Conservation (phyloP, 2,797 vertebrate species). For the Sebastiscus tertius region DNA sequence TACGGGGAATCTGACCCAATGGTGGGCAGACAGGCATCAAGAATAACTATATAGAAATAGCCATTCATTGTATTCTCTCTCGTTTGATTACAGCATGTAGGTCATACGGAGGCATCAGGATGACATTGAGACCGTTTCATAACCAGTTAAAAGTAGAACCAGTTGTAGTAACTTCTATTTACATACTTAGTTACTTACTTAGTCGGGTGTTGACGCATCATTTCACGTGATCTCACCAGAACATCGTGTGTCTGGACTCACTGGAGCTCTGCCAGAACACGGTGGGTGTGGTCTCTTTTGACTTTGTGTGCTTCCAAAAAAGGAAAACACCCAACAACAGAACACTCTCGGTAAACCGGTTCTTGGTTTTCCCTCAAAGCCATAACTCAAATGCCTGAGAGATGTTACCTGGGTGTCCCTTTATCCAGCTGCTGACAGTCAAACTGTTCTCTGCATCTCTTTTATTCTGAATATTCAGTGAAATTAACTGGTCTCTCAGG, state of each 20-base stretch:
- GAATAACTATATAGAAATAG: too few species aligned
- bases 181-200: background rate
- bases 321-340: conserved; percentile 46
- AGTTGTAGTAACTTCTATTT: background rate
- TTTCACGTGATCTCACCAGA: background rate
- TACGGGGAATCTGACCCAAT: too few species aligned
- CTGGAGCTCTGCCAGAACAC: conserved; percentile 7
- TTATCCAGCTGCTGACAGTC: background rate
- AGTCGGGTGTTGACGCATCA: background rate
- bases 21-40: too few species aligned
- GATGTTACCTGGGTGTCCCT: conserved; percentile 2
- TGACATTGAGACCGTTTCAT: too few species aligned
- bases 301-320: conserved; percentile 5
- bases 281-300: conserved; percentile 34
- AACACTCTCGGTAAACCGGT: conserved; percentile 70
- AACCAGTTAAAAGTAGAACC: too few species aligned
- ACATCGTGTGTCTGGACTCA: background rate
- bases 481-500: too few species aligned
- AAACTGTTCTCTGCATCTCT: background rate
- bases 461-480: background rate
- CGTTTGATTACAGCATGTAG: too few species aligned
- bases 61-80: too few species aligned
- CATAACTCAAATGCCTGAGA: conserved; percentile 56
- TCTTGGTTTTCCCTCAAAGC: conserved; percentile 36
- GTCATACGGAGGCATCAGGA: too few species aligned